phyloP scores from a whole-genome alignment of 2,797 vertebrate species.

The Syngnathus acus region DNA sequence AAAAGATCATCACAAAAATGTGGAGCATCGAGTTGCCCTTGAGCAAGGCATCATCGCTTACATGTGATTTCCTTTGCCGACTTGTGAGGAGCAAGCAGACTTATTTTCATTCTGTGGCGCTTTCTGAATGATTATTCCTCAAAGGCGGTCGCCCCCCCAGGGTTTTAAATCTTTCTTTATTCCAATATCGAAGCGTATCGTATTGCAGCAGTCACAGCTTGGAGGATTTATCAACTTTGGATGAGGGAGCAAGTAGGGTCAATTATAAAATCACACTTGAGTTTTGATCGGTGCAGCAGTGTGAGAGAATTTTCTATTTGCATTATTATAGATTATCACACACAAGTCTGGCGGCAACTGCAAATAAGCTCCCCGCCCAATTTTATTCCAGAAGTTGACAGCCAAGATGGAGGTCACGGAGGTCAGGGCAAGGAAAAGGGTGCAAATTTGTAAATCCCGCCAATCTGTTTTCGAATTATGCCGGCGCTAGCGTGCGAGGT shows the following conservation, averaged over 20 bases:
- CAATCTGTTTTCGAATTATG: constrained; percentile 62
- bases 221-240: constrained; percentile 48
- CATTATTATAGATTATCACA: constrained; percentile 51
- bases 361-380: constrained; percentile 42
- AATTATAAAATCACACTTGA: constrained; percentile 60
- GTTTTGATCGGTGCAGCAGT: constrained; percentile 14
- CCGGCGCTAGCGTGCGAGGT: constrained; percentile 55
- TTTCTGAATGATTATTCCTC: not conserved
- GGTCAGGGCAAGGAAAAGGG: constrained; percentile 48
- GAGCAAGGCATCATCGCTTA: too few species aligned
- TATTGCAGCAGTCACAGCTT: constrained; percentile 2
- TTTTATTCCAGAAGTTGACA: constrained; percentile 49
- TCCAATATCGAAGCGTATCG: not conserved
- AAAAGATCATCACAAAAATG: not conserved
- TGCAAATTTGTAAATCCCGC: constrained; percentile 59
- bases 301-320: constrained; percentile 44
- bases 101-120: not conserved
- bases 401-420: constrained; percentile 52
- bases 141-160: not conserved
- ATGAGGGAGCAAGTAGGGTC: constrained; percentile 50
- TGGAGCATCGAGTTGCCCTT: not conserved
- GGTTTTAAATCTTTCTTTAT: not conserved
- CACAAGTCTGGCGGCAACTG: constrained; percentile 31
- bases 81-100: not conserved
- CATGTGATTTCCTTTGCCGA: not conserved